Evolutionary conservation across 2,113 vertebrate genomes (phyloP).

Genomic region (Lepisosteus oculatus): DNA sequence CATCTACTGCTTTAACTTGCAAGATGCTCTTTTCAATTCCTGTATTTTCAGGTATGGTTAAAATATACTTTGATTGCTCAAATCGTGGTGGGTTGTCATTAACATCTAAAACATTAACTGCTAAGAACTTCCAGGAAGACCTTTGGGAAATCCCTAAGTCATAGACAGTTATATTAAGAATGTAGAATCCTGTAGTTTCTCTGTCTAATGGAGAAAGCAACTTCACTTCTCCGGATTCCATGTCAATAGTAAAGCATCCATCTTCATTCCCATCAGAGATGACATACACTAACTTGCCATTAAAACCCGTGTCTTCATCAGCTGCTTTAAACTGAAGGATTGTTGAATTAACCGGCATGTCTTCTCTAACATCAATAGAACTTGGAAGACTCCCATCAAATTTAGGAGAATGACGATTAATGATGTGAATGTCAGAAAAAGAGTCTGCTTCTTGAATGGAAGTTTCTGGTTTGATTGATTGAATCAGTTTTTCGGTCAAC

Average conservation of each 20-base stretch:
- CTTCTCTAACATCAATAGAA: slow-evolving; percentile 79
- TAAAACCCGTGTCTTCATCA: slow-evolving; percentile 83
- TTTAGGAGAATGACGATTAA: slow-evolving; percentile 80
- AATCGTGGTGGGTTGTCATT: slow-evolving; percentile 89
- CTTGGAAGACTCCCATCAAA: slow-evolving; percentile 76
- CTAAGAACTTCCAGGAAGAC: slow-evolving; percentile 86
- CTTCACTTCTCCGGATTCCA: slow-evolving; percentile 77
- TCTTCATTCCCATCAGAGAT: slow-evolving; percentile 88
- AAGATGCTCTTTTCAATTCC: slow-evolving; percentile 71
- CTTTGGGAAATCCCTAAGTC: slow-evolving; percentile 85
- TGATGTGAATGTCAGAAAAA: slow-evolving; percentile 76
- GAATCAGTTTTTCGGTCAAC: slow-evolving; percentile 81
- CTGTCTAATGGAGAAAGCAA: slow-evolving; percentile 80
- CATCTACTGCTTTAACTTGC: slow-evolving; percentile 72
- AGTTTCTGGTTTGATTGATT: slow-evolving; percentile 74
- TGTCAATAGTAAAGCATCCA: slow-evolving; percentile 82
- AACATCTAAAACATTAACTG: slow-evolving; percentile 82
- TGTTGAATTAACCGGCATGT: slow-evolving; percentile 65
- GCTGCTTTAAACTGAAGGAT: slow-evolving; percentile 74
- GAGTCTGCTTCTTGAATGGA: slow-evolving; percentile 69
- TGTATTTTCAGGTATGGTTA: slow-evolving; percentile 75
- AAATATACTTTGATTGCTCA: slow-evolving; percentile 74
- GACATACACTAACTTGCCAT: slow-evolving; percentile 80
- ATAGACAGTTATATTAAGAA: slow-evolving; percentile 88
- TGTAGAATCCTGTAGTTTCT: slow-evolving; percentile 82